A percentile compares a stretch with the other conserved stretches of the same genome.
These are phyloP conservation scores for Gasterosteus aculeatus DNA, from an alignment of 2,113 vertebrate genomes.

Conservation along the genomic window DNA sequence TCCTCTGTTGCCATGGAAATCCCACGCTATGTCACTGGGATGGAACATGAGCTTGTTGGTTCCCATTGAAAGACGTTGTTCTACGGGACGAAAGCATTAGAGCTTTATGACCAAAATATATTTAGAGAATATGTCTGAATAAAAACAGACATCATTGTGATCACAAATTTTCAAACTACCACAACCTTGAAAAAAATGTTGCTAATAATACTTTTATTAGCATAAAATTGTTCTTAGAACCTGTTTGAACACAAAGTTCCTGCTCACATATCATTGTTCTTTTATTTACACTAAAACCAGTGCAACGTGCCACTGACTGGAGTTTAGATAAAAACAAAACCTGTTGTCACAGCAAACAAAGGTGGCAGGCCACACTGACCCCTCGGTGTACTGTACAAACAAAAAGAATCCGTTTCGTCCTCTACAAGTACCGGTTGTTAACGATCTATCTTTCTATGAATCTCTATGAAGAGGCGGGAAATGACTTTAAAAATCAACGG, in stretches of 20 bases:
- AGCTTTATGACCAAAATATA: too few species aligned
- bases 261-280: too few species aligned
- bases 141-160: too few species aligned
- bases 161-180: too few species aligned
- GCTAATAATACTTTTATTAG: too few species aligned
- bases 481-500: not conserved
- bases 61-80: constrained; percentile 19
- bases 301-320: not conserved
- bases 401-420: constrained; percentile 7
- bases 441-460: too few species aligned
- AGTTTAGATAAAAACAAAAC: constrained; percentile 55
- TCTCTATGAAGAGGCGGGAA: not conserved
- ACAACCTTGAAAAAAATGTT: not conserved
- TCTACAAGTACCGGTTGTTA: not conserved
- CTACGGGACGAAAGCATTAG: not conserved
- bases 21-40: constrained; percentile 49
- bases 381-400: not conserved
- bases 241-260: not conserved
- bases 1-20: constrained; percentile 65
- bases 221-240: not conserved
- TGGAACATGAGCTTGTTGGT: constrained; percentile 55
- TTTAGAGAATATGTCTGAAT: too few species aligned
- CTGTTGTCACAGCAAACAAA: constrained; percentile 72
- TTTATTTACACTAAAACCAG: constrained; percentile 5
- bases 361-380: constrained; percentile 10